These are phyloP conservation scores for Ctenosaura bakeri DNA, from an alignment of 2,797 vertebrate genomes.

Conservation along the genomic window DNA sequence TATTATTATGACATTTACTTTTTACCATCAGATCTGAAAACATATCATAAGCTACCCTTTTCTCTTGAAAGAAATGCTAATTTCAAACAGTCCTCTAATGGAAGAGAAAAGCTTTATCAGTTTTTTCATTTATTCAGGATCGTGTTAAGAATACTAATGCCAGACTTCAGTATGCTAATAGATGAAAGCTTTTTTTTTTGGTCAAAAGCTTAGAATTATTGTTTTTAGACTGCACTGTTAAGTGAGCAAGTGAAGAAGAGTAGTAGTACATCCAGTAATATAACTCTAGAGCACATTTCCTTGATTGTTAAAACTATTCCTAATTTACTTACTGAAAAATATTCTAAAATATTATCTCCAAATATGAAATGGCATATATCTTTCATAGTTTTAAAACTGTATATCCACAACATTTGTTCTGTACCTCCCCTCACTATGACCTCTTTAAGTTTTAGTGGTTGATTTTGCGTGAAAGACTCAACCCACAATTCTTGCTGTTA, in stretches of 20 bases:
- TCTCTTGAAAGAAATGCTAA: constrained; percentile 99
- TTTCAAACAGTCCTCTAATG: constrained; percentile 99
- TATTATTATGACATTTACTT: constrained; percentile 99
- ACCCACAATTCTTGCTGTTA: too few relatives aligned
- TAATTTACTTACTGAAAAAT: constrained; percentile 55
- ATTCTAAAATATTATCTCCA: constrained; percentile 54
- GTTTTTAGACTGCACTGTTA: constrained; percentile 78
- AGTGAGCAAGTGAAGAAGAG: constrained; percentile 75
- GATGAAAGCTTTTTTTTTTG: constrained; percentile 80
- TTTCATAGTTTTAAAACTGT: constrained; percentile 3
- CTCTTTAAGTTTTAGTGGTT: neutral
- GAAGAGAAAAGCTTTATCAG: constrained; percentile 99
- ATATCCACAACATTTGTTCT: neutral
- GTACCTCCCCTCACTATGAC: neutral
- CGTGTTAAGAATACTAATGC: constrained; percentile 99
- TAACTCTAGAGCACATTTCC: constrained; percentile 61
- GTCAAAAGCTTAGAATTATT: constrained; percentile 85
- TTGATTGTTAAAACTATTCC: constrained; percentile 64
- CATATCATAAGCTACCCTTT: constrained; percentile 99
- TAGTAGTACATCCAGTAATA: constrained; percentile 69
- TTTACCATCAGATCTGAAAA: constrained; percentile 96
- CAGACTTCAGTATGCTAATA: constrained; percentile 88
- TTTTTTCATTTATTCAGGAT: constrained; percentile 97
- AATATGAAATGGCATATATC: neutral
- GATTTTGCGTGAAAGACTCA: neutral